phyloP scores from a whole-genome alignment of 2,888 invertebrate species.

The Cheilosia grossa region DNA sequence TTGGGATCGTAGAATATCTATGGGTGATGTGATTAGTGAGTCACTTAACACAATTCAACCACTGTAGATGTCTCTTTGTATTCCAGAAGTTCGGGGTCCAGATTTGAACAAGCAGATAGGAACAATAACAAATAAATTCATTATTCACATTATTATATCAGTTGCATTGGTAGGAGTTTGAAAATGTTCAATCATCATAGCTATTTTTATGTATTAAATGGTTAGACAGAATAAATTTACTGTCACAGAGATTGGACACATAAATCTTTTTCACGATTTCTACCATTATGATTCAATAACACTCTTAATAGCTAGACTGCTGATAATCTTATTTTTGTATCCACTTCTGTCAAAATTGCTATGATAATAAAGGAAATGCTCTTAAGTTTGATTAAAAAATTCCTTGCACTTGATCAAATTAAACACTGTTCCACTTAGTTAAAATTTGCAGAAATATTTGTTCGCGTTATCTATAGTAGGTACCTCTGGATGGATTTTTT shows the following conservation, averaged over 20 bases:
- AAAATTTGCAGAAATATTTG: not conserved
- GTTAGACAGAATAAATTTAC: not conserved
- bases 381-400: slow-evolving; percentile 5
- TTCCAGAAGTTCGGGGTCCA: no score
- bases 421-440: not conserved
- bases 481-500: no score
- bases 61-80: not conserved
- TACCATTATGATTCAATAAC: not conserved
- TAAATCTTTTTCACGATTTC: no score
- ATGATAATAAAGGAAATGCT: not conserved
- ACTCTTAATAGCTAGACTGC: not conserved
- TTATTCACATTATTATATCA: no score
- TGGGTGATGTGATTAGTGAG: not conserved
- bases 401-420: slow-evolving; percentile 4
- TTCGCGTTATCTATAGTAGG: no score
- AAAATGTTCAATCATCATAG: not conserved
- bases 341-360: not conserved
- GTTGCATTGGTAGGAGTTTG: not conserved
- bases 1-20: no score
- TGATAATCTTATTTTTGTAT: not conserved
- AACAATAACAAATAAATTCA: not conserved
- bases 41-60: not conserved
- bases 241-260: no score
- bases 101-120: not conserved
- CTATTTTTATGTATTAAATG: not conserved